Evolutionary conservation across 2,113 vertebrate genomes (phyloP), one percentile per base, ranked within the genome.

Genomic region (Cyphomyrus discorhynchus): DNA sequence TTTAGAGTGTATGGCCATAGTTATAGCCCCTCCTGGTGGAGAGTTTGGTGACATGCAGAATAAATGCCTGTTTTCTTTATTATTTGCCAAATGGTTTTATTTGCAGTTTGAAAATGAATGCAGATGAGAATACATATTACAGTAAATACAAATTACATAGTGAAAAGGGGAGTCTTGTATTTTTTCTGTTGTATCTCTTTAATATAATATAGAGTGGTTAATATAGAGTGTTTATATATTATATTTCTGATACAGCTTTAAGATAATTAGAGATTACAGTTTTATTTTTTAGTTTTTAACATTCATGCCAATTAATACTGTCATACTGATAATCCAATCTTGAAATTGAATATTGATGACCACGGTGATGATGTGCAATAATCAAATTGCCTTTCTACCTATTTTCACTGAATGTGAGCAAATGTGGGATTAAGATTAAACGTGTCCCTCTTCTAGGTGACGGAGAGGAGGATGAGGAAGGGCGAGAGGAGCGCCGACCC

Each of bases 401-500:
- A n/a, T 52, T 47, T 46, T 84, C 19, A 86, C 47, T 52, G 85
- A 53, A 49, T n/a, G 39, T 53, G 31, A 49, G 39, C 31, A 7
- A n/a, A 24, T 31, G 42, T 66, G 52, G 58, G 17, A 58, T 77
- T 56, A 9, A 46, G 35, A 35, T 80, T 50, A 52, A 27, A n/a
- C 1, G 3, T 19, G 66, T 82, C 66, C 58, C 42, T 45, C 13
- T 11, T 47, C 86, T 31, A 96, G 95, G 97, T 2, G 96, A 98
- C 0, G 97, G 97, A 31, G 97, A 98, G 15, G 96, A 97, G 6
- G 92, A 92, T 0, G 95, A 95, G 13, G 95, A 96, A 42, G 95
- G 96, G 1, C 94, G 96, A 0, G 97, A 97, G 92, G 97, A 97
- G 90, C 95, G 91, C 39, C 96, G 96, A 1, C 98, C 98, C 0